These are phyloP conservation scores for Anolis apletophallus DNA, from an alignment of 2,797 vertebrate species.

Conservation along the genomic window DNA sequence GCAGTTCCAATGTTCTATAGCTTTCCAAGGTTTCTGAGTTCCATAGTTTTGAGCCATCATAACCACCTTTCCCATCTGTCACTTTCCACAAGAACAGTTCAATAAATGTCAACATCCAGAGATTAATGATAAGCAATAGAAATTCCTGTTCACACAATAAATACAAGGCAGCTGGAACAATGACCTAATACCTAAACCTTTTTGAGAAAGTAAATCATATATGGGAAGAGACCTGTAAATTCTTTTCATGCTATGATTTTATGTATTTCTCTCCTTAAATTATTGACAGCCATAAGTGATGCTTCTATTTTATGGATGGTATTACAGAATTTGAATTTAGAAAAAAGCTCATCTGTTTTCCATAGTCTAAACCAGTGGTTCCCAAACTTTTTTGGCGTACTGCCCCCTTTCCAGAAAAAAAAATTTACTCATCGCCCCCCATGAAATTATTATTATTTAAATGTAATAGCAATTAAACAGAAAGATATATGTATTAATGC, in stretches of 20 bases:
- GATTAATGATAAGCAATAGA: neutral
- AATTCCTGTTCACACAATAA: slow-evolving; percentile 5
- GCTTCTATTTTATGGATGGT: slow-evolving; percentile 38
- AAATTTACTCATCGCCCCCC: too few relatives aligned
- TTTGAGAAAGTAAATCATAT: neutral
- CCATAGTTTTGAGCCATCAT: neutral
- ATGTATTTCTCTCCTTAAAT: slow-evolving; percentile 29
- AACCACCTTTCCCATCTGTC: neutral
- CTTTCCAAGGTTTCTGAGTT: neutral
- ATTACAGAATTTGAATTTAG: slow-evolving; percentile 47
- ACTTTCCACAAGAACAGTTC: neutral
- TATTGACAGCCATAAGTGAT: slow-evolving; percentile 49
- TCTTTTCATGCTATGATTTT: slow-evolving; percentile 14
- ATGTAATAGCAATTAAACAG: too few relatives aligned
- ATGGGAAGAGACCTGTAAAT: slow-evolving; percentile 31
- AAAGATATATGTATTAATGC: too few relatives aligned
- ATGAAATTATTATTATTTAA: too few relatives aligned
- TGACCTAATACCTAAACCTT: neutral
- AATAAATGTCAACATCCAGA: neutral
- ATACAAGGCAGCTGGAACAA: neutral
- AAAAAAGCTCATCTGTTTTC: slow-evolving; percentile 67
- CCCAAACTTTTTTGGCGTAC: too few relatives aligned
- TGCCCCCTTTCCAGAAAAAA: too few relatives aligned
- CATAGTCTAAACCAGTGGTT: too few relatives aligned
- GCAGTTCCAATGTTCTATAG: neutral